Evolutionary conservation across 2,797 vertebrate genomes (phyloP).

Genomic region (Hyperoplus lanceolatus): DNA sequence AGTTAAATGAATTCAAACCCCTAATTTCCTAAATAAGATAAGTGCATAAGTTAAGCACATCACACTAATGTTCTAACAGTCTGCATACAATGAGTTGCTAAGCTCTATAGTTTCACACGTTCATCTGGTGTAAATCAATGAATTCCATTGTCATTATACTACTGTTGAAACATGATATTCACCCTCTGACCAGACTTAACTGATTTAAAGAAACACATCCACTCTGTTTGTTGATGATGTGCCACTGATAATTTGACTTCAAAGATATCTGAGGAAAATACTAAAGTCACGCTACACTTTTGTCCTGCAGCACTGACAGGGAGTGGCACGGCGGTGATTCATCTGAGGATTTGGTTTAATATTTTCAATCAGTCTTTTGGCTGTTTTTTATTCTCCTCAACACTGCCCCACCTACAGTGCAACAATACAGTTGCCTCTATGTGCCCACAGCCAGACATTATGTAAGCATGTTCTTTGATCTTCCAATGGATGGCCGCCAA

Average conservation of each 20-base stretch:
- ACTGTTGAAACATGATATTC: background rate
- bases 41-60: conserved; percentile 17
- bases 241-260: conserved; percentile 14
- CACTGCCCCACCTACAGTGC: conserved; percentile 52
- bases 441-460: conserved; percentile 29
- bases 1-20: conserved; percentile 3
- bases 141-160: conserved; percentile 7
- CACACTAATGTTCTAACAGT: conserved; percentile 2
- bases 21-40: conserved; percentile 16
- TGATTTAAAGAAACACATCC: background rate
- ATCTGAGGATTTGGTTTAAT: conserved; percentile 43
- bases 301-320: conserved; percentile 44
- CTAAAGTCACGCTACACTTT: conserved; percentile 49
- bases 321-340: conserved; percentile 51
- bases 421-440: conserved; percentile 49
- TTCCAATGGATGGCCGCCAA: background rate
- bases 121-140: conserved; percentile 34
- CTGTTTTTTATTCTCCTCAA: conserved; percentile 50
- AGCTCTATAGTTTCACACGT: background rate
- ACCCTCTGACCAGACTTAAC: background rate
- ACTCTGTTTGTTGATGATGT: background rate
- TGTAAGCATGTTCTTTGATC: conserved; percentile 30
- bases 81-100: background rate
- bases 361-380: conserved; percentile 65
- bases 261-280: conserved; percentile 21